These are phyloP conservation scores for Poecilus cupreus DNA, from an alignment of 2,888 invertebrate species.

Conservation along the genomic window DNA sequence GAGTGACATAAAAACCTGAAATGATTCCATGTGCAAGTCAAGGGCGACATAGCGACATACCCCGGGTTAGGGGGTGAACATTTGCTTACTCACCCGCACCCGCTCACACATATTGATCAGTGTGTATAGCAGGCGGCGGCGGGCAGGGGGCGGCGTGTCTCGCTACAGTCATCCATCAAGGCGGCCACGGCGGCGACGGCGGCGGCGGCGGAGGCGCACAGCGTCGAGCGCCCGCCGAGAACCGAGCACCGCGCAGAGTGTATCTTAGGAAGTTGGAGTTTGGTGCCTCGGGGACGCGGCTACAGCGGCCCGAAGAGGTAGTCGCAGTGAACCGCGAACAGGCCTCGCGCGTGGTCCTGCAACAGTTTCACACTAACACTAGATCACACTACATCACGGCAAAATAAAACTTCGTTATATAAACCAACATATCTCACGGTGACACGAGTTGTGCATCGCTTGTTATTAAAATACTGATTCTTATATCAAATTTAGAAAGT, in stretches of 20 bases:
- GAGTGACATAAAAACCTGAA: no score
- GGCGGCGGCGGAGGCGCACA: slow-evolving; percentile 67
- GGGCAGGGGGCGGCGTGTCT: slow-evolving; percentile 25
- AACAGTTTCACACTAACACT: no score
- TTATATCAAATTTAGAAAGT: no score
- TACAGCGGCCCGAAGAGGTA: slow-evolving; percentile 45
- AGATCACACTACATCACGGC: no score
- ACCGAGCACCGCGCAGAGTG: slow-evolving; percentile 33
- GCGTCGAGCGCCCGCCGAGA: slow-evolving; percentile 61
- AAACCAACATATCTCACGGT: no score
- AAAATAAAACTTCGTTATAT: no score
- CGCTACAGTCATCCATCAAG: slow-evolving; percentile 70
- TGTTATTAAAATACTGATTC: no score
- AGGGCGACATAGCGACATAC: neutral
- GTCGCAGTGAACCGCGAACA: neutral
- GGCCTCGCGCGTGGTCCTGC: neutral
- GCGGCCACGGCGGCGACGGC: slow-evolving; percentile 65
- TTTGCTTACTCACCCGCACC: neutral
- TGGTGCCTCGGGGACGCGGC: slow-evolving; percentile 53
- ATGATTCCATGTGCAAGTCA: no score
- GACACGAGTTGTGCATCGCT: no score
- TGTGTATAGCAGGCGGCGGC: slow-evolving; percentile 19
- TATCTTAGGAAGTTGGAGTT: slow-evolving; percentile 60
- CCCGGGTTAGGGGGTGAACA: neutral
- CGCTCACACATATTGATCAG: slow-evolving; percentile 51